Evolutionary conservation across 2,797 vertebrate species (phyloP).

Genomic region (Gymnothorax javanicus): DNA sequence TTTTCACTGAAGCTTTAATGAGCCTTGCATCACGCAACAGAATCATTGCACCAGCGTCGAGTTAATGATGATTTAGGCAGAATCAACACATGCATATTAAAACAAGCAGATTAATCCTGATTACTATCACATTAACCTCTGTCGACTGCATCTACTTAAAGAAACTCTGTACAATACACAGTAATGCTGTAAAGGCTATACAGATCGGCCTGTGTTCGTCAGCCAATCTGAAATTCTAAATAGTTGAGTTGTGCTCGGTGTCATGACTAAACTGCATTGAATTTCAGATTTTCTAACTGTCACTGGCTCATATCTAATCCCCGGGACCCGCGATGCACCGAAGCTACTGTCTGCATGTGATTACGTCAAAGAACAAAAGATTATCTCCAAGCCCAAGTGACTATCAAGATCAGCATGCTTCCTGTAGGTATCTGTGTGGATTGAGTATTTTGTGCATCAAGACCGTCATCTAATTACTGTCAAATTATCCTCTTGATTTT

Average conservation of each 20-base stretch:
- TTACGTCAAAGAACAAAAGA: background rate
- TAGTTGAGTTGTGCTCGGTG: background rate
- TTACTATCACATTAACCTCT: background rate
- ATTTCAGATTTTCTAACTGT: background rate
- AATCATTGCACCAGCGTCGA: background rate
- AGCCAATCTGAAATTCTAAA: constrained; percentile 4
- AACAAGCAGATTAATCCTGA: background rate
- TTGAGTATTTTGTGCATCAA: background rate
- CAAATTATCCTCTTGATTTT: background rate
- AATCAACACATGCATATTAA: background rate
- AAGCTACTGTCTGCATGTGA: background rate
- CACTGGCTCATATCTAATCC: background rate
- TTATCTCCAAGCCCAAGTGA: background rate
- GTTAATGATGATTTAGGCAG: background rate
- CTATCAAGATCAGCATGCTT: background rate
- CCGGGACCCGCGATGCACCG: too few species aligned
- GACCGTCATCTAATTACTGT: background rate
- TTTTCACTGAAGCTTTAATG: background rate
- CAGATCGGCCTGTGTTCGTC: background rate
- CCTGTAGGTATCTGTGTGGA: background rate
- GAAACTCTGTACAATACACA: background rate
- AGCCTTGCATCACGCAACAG: background rate
- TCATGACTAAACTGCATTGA: background rate
- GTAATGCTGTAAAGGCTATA: background rate
- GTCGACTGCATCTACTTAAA: background rate